These are phyloP conservation scores for Serilophus lunatus DNA, from an alignment of 2,113 vertebrate genomes.

Conservation along the genomic window DNA sequence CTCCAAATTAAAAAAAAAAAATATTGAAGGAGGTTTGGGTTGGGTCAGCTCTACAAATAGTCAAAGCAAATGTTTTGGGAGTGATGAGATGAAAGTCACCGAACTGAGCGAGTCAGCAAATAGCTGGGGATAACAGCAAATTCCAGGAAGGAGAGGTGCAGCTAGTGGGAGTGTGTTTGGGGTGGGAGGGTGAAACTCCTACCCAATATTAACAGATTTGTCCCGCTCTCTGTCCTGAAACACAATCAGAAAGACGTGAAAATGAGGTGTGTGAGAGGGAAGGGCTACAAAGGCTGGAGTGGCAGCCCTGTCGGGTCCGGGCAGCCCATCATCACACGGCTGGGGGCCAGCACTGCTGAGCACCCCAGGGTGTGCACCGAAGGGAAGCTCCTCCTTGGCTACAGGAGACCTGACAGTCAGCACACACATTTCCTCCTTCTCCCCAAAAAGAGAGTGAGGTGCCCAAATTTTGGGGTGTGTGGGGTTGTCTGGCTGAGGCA, in stretches of 20 bases:
- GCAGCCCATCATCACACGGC: accelerated
- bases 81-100: not conserved
- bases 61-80: not conserved
- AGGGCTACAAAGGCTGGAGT: not conserved
- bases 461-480: not conserved
- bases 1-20: not conserved
- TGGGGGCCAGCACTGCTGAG: not conserved
- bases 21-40: not conserved
- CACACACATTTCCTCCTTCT: not conserved
- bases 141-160: not conserved
- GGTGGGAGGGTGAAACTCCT: not conserved
- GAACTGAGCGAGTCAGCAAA: not conserved
- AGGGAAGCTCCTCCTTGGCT: not conserved
- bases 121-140: not conserved
- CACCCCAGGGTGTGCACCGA: not conserved
- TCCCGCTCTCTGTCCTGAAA: accelerated
- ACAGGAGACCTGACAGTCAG: not conserved
- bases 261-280: not conserved
- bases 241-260: accelerated
- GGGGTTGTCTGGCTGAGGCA: accelerated
- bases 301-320: not conserved
- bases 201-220: not conserved
- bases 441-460: not conserved
- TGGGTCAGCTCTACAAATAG: not conserved
- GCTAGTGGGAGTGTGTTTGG: accelerated